These are phyloP conservation scores for Palythoa caribaeorum DNA, from an alignment of 92 coral and sea anemone genomes.

Conservation along the genomic window DNA sequence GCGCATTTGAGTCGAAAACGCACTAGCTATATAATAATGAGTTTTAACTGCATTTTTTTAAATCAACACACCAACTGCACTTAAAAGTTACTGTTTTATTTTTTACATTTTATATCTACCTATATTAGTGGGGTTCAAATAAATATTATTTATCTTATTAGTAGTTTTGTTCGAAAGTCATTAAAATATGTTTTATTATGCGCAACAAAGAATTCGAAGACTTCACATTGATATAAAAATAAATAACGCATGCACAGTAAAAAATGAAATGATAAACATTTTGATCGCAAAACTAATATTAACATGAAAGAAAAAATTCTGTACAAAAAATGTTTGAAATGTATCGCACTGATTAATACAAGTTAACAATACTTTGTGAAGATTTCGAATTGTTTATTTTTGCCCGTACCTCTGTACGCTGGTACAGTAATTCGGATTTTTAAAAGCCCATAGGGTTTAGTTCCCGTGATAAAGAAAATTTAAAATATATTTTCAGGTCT, in stretches of 20 bases:
- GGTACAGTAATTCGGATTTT: background rate
- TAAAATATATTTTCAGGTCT: background rate
- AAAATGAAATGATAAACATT: background rate
- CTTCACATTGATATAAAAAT: background rate
- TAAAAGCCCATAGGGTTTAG: background rate
- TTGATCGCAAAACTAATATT: background rate
- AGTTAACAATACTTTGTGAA: background rate
- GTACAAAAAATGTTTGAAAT: background rate
- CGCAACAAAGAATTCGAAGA: background rate
- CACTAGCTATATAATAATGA: background rate
- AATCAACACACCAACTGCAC: background rate
- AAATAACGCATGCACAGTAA: background rate
- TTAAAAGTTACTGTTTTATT: slow-evolving; percentile 11
- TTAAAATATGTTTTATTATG: slow-evolving; percentile 22
- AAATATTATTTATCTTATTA: slow-evolving; percentile 36
- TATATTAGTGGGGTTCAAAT: slow-evolving; percentile 10
- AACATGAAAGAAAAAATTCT: background rate
- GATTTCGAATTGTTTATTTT: slow-evolving; percentile 10
- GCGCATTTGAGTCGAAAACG: too few relatives aligned
- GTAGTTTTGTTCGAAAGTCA: slow-evolving; percentile 12
- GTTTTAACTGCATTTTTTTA: background rate
- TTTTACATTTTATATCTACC: slow-evolving; percentile 29
- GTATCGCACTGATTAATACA: background rate
- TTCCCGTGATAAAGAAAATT: background rate
- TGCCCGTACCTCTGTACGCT: background rate